Evolutionary conservation across 2,888 invertebrate species (phyloP).

Genomic region (Campopleginae sp.): DNA sequence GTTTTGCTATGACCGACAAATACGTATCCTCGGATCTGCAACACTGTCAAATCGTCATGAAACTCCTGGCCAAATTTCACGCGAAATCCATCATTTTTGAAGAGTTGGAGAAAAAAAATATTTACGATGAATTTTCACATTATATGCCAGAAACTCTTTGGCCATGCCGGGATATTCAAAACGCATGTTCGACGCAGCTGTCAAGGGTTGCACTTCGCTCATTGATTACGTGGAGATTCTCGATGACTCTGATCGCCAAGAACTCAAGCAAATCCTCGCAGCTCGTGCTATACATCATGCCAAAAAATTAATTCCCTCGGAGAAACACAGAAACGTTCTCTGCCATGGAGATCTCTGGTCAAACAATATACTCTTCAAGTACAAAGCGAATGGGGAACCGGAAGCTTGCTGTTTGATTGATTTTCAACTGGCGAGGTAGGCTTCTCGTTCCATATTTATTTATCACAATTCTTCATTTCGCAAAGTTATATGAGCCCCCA

Average conservation of each 20-base stretch:
- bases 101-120: constrained; percentile 72
- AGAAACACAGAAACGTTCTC: constrained; percentile 78
- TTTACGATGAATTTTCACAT: constrained; percentile 74
- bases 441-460: constrained; percentile 69
- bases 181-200: constrained; percentile 74
- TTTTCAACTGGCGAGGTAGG: constrained; percentile 86
- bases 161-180: constrained; percentile 69
- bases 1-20: constrained; percentile 88
- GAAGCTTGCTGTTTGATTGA: constrained; percentile 80
- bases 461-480: too few relatives aligned
- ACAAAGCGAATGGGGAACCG: constrained; percentile 75
- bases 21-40: constrained; percentile 87
- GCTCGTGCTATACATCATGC: constrained; percentile 68
- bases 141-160: constrained; percentile 77
- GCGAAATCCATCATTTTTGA: constrained; percentile 86
- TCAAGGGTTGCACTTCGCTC: constrained; percentile 76
- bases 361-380: constrained; percentile 82
- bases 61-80: constrained; percentile 88
- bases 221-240: constrained; percentile 73
- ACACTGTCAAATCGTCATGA: constrained; percentile 87
- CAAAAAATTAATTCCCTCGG: constrained; percentile 74
- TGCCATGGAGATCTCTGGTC: constrained; percentile 83
- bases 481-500: too few relatives aligned
- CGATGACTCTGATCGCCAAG: constrained; percentile 63
- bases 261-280: constrained; percentile 72